phyloP scores from a whole-genome alignment of 2,797 vertebrate genomes.

The Propithecus deckenii region DNA sequence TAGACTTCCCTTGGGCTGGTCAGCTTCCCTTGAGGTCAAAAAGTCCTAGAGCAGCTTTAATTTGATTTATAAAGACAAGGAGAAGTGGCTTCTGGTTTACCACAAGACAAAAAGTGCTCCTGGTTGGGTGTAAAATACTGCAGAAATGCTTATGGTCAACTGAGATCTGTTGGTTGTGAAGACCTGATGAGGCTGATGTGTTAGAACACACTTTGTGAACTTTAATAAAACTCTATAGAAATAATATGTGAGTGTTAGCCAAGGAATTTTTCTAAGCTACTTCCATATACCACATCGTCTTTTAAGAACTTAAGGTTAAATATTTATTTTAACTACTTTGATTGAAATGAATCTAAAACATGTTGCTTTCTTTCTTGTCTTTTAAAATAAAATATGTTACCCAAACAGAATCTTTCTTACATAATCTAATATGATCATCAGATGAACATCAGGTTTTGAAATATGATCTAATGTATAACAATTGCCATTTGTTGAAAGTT shows the following conservation, averaged over 20 bases:
- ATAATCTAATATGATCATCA: not conserved
- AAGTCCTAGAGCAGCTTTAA: constrained; percentile 53
- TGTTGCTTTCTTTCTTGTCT: not conserved
- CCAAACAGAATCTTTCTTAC: not conserved
- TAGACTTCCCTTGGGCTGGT: not conserved
- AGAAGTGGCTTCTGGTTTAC: constrained; percentile 12
- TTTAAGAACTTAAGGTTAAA: not conserved
- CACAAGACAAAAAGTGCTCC: constrained; percentile 40
- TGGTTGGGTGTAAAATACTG: not conserved
- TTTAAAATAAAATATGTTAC: not conserved
- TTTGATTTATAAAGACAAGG: constrained; percentile 43
- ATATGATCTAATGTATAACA: not conserved
- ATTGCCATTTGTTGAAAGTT: not conserved
- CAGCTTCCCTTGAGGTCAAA: constrained; percentile 53
- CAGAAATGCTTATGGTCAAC: not conserved
- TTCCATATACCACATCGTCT: not conserved
- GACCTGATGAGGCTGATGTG: not conserved
- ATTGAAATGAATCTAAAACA: constrained; percentile 4
- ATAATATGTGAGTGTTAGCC: not conserved
- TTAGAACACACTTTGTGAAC: not conserved
- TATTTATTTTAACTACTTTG: not conserved
- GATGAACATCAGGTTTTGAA: not conserved
- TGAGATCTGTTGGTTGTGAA: not conserved
- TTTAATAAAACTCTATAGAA: not conserved
- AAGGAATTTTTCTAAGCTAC: not conserved